These are phyloP conservation scores for Dipodomys spectabilis DNA, from an alignment of 2,113 vertebrate genomes.

Conservation along the genomic window DNA sequence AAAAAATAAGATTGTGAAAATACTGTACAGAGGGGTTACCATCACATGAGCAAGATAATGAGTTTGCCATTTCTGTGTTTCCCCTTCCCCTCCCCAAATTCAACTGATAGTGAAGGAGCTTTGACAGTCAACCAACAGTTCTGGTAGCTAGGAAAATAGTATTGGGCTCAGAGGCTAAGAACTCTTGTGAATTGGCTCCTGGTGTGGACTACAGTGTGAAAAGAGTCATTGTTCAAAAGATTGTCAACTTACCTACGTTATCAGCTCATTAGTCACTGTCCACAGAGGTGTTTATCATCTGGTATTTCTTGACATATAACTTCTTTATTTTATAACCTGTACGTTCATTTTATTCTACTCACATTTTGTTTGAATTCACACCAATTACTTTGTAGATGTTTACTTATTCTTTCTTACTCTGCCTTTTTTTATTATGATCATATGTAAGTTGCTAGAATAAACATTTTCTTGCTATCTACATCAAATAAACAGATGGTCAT, in stretches of 20 bases:
- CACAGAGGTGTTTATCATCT: no score
- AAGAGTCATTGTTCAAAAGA: not conserved
- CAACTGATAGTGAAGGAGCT: not conserved
- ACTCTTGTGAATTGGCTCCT: not conserved
- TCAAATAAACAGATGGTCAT: constrained; percentile 62
- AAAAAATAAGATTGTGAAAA: no score
- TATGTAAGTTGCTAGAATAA: constrained; percentile 51
- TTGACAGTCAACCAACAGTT: not conserved
- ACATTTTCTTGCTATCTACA: constrained; percentile 50
- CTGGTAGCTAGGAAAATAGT: not conserved
- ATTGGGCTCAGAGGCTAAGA: not conserved
- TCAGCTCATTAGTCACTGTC: not conserved
- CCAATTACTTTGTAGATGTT: constrained; percentile 33
- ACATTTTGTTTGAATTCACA: not conserved
- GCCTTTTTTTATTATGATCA: constrained; percentile 46
- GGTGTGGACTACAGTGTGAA: not conserved
- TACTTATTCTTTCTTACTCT: constrained; percentile 15
- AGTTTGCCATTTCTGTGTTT: no score
- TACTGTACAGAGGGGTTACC: no score
- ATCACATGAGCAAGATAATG: no score
- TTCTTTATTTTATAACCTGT: not conserved
- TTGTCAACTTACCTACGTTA: not conserved
- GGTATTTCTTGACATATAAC: not conserved
- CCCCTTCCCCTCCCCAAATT: no score
- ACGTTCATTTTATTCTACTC: not conserved